Evolutionary conservation across 2,797 vertebrate species (phyloP), one percentile per base, ranked within the genome.

Genomic region (Scyliorhinus canicula): DNA sequence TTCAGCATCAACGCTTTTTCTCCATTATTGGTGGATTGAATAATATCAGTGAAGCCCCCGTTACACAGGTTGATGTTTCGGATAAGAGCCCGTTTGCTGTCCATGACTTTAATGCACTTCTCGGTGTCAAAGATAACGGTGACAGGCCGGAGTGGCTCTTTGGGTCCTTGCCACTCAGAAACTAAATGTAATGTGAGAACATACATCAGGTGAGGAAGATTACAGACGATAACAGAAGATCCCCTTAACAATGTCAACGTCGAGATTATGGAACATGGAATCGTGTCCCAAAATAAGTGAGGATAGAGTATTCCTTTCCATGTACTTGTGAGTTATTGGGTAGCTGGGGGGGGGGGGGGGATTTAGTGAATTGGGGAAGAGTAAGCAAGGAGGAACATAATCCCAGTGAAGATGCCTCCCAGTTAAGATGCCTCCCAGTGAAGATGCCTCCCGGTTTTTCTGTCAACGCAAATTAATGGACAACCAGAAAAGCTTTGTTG

Each of bases 111-210:
- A 95, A 99, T 96, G 84, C 95, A 95, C 95, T 96, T 97, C 96
- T 97, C 98, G 95, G 98, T 96, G 26, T 98, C 96, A 11, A 99
- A 95, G 95, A 97, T 97, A 96, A 99, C 95, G 71, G 96, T 98
- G 96, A 99, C 95, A 0, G 96, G 97, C 50, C 97, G 97, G 93
- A 95, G 97, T 35, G 96, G 96, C 44, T 97, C 97, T 90, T 96
- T 97, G 93, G 97, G 96, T 55, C 98, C 98, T 0, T 97, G 98
- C 99, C 99, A 99, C 96, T 99, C 99, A 93, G 95, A 96, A 0
- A 98, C 99, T 99, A 95, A 93, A 52, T 35, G 47, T 16, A 94
- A 74, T n/a, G 65, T 12, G 71, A 94, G 28, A n/a, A 52, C 5
- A 1, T 71, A 69, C 44, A 52, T 50, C 3, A 47, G 1, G 44